phyloP scores from a whole-genome alignment of 2,113 vertebrate genomes.

The Cyanocitta stelleri region DNA sequence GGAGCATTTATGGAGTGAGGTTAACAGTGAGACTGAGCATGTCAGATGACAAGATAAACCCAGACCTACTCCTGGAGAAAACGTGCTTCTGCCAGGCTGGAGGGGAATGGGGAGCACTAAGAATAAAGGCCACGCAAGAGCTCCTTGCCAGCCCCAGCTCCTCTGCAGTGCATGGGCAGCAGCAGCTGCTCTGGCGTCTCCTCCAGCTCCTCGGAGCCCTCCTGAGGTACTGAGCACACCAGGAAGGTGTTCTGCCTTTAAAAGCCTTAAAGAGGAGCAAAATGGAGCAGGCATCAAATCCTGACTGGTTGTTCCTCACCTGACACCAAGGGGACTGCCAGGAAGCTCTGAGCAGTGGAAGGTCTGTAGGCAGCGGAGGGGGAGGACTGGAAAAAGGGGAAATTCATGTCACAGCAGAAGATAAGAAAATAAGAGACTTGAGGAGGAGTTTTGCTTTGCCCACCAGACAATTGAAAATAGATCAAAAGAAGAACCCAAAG shows the following conservation, averaged over 20 bases:
- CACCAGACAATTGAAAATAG: slow-evolving; percentile 51
- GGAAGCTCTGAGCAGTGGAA: background rate
- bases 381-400: background rate
- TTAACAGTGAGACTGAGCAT: background rate
- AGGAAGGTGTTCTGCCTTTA: background rate
- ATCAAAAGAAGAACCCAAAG: slow-evolving; percentile 57
- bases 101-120: background rate
- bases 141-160: background rate
- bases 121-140: background rate
- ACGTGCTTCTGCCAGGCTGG: background rate
- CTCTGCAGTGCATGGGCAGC: background rate
- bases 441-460: slow-evolving; percentile 46
- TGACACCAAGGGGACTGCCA: background rate
- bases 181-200: background rate
- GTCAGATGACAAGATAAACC: background rate
- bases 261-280: background rate
- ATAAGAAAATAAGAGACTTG: slow-evolving; percentile 21
- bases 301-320: background rate
- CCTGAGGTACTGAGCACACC: background rate
- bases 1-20: background rate
- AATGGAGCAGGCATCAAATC: background rate
- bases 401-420: slow-evolving; percentile 21
- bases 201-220: background rate
- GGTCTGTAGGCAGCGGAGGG: background rate
- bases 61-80: background rate